Conservation (phyloP, 2,113 vertebrate genomes). For the Herpailurus yagouaroundi region DNA sequence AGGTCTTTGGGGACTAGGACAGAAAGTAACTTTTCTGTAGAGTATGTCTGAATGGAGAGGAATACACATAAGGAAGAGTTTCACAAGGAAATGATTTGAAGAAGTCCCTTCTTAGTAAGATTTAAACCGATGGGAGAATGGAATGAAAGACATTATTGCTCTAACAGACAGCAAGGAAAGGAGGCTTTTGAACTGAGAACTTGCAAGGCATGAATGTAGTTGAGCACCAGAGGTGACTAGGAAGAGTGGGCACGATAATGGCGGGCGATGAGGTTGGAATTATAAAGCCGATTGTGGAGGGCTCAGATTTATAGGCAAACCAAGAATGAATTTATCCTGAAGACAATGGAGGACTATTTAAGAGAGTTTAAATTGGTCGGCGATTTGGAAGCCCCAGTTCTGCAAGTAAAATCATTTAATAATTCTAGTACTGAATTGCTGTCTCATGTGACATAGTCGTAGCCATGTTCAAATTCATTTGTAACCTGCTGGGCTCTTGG, state of each 20-base stretch:
- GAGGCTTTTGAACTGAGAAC: not conserved
- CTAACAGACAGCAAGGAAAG: not conserved
- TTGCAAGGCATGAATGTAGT: too few species aligned
- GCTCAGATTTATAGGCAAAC: not conserved
- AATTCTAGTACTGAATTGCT: not conserved
- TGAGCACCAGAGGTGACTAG: too few species aligned
- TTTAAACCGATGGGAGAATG: not conserved
- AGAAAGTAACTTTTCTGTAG: not conserved
- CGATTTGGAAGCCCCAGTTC: not conserved
- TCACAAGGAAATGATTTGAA: not conserved
- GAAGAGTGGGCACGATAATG: accelerated
- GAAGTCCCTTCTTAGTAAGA: not conserved
- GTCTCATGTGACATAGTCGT: not conserved
- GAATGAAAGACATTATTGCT: not conserved
- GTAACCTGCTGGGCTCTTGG: not conserved
- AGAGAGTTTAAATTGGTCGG: not conserved
- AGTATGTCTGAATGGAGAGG: not conserved
- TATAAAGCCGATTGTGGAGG: not conserved
- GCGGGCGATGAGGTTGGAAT: not conserved
- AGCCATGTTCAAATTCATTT: not conserved
- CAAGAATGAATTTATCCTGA: not conserved
- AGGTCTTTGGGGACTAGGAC: not conserved
- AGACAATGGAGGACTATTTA: not conserved
- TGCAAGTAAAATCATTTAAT: not conserved
- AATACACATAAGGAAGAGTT: not conserved